These are phyloP conservation scores for Nanger granti DNA, from an alignment of 2,113 vertebrate genomes.

Conservation along the genomic window DNA sequence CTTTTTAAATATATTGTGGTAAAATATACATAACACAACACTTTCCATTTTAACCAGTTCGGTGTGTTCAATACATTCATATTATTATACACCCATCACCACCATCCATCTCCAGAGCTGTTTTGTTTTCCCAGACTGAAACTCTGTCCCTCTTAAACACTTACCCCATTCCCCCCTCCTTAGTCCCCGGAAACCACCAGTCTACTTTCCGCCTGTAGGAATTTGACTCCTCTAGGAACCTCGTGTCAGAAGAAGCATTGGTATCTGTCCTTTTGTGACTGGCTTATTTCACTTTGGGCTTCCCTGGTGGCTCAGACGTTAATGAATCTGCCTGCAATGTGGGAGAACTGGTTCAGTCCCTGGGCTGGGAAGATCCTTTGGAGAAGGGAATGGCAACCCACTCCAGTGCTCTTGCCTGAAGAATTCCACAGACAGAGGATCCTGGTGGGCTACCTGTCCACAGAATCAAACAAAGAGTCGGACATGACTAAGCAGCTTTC, in stretches of 20 bases:
- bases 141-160: neutral
- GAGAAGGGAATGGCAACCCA: neutral
- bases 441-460: neutral
- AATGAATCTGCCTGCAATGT: neutral
- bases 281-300: neutral
- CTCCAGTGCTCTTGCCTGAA: neutral
- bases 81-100: neutral
- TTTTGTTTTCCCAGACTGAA: neutral
- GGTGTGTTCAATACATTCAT: neutral
- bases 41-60: neutral
- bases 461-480: neutral
- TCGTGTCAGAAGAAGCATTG: neutral
- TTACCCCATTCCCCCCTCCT: neutral
- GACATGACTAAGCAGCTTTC: neutral
- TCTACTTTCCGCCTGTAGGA: neutral
- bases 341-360: neutral
- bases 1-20: neutral
- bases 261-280: neutral
- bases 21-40: neutral
- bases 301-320: neutral
- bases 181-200: neutral
- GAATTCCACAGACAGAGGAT: neutral
- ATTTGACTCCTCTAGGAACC: neutral
- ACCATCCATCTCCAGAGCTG: neutral
- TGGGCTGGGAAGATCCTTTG: neutral